Evolutionary conservation across 2,797 vertebrate genomes (phyloP).

Genomic region (Orestias chungarensis): DNA sequence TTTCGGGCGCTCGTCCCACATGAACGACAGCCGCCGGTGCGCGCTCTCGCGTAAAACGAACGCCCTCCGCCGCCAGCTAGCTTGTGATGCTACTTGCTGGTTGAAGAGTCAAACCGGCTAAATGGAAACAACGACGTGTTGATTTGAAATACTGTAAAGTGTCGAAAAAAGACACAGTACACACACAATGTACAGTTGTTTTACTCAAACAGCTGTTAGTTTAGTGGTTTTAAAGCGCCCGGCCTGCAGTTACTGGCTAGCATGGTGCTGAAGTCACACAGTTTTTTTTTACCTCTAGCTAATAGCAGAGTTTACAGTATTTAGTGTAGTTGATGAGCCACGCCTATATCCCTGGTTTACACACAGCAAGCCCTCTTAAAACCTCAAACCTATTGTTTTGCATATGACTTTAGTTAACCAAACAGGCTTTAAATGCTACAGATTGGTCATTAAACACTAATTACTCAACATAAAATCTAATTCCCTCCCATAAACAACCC

Average conservation of each 20-base stretch:
- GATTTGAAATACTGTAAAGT: not conserved
- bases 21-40: constrained; percentile 47
- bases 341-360: not conserved
- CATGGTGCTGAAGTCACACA: constrained; percentile 60
- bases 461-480: not conserved
- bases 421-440: not conserved
- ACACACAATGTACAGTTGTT: not conserved
- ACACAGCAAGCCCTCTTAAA: not conserved
- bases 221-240: constrained; percentile 14
- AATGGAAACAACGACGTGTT: not conserved
- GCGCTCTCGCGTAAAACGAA: constrained; percentile 46
- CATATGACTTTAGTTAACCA: not conserved
- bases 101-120: constrained; percentile 25
- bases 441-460: not conserved
- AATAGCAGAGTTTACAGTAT: constrained; percentile 36
- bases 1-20: constrained; percentile 19
- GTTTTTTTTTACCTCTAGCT: constrained; percentile 45
- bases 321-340: constrained; percentile 16
- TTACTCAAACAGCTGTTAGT: not conserved
- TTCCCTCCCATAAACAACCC: not conserved
- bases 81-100: constrained; percentile 51
- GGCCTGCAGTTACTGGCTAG: constrained; percentile 50
- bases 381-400: not conserved
- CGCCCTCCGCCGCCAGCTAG: constrained; percentile 59
- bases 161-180: not conserved